These are phyloP conservation scores for Sinocyclocheilus anophthalmus DNA, from an alignment of 2,113 vertebrate species.

Conservation along the genomic window DNA sequence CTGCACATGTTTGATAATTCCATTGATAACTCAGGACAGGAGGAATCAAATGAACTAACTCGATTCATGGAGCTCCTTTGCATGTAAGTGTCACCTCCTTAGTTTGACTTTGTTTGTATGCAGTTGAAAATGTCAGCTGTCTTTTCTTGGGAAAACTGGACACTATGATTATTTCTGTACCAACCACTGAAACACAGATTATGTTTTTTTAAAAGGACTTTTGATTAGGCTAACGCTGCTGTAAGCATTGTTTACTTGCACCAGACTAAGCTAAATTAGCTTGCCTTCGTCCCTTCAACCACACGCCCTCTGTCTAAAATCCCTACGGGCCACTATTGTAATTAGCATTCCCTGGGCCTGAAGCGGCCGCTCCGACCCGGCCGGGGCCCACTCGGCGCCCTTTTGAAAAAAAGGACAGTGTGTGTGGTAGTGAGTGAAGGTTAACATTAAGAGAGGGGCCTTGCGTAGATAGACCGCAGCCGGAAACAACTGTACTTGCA, in stretches of 20 bases:
- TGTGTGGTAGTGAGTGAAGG: too few relatives aligned
- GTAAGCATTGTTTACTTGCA: background rate
- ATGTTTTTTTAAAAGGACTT: background rate
- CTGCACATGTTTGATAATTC: constrained; percentile 55
- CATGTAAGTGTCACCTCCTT: constrained; percentile 40
- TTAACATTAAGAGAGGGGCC: too few relatives aligned
- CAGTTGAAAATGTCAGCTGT: background rate
- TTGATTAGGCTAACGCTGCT: background rate
- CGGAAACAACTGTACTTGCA: too few relatives aligned
- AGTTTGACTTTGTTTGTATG: background rate
- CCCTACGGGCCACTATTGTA: too few relatives aligned
- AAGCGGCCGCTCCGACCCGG: too few relatives aligned
- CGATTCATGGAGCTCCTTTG: constrained; percentile 37
- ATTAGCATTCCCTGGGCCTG: too few relatives aligned
- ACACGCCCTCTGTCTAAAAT: too few relatives aligned
- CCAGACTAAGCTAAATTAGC: background rate
- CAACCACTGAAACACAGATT: background rate
- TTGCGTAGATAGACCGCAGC: too few relatives aligned
- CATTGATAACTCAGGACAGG: constrained; percentile 40
- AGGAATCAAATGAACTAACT: background rate
- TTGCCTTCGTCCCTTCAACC: too few relatives aligned
- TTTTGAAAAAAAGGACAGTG: too few relatives aligned
- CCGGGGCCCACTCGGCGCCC: too few relatives aligned
- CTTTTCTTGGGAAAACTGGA: background rate
- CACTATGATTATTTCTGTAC: background rate